phyloP scores from a whole-genome alignment of 1,140 invertebrate species.

The Sminthurides bifidus region DNA sequence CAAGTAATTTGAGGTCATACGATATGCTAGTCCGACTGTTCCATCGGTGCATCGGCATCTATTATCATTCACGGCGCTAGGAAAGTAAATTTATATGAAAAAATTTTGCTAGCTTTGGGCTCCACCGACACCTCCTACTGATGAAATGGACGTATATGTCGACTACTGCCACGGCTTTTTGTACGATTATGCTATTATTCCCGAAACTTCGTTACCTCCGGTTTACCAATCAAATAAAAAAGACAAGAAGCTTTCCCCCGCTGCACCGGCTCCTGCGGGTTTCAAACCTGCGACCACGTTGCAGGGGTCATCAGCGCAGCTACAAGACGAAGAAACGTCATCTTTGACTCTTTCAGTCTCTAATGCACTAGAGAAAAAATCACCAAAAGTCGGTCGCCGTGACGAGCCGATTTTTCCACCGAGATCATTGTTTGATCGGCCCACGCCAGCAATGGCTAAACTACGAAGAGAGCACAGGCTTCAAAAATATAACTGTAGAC shows the following conservation, averaged over 20 bases:
- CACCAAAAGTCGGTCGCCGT: constrained; percentile 49
- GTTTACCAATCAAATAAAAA: constrained; percentile 44
- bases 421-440: constrained; percentile 75
- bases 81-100: no score
- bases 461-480: constrained; percentile 61
- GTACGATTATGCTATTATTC: constrained; percentile 69
- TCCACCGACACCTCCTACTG: constrained; percentile 82
- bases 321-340: no score
- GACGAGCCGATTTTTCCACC: constrained; percentile 66
- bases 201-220: constrained; percentile 69
- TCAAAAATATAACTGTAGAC: constrained; percentile 56
- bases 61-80: no score
- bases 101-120: constrained; percentile 77
- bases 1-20: no score
- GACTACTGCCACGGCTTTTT: constrained; percentile 71
- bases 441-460: constrained; percentile 60
- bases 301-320: no score
- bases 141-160: constrained; percentile 81
- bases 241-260: background rate
- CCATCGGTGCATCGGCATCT: no score
- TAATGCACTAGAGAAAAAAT: constrained; percentile 19
- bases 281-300: no score
- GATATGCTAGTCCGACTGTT: no score
- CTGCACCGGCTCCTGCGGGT: background rate
- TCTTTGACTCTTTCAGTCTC: no score